phyloP scores from a whole-genome alignment of 2,888 invertebrate species.

The Lasioglossum malachurum region DNA sequence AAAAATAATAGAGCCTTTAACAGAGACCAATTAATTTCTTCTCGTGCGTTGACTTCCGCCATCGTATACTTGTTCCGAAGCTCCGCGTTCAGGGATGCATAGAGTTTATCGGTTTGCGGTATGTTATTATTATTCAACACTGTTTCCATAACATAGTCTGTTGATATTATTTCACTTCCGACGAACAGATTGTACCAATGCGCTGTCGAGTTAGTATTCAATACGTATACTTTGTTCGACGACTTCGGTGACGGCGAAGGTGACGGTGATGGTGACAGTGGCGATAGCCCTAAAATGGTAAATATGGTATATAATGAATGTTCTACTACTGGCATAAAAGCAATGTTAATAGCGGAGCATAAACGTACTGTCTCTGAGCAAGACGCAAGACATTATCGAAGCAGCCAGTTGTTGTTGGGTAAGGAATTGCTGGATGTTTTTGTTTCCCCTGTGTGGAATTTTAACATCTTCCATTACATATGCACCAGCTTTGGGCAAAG shows the following conservation, averaged over 20 bases:
- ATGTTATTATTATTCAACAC: background rate
- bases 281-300: slow-evolving; percentile 12
- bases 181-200: slow-evolving; percentile 16
- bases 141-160: slow-evolving; percentile 1
- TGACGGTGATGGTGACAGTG: too few species aligned
- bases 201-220: slow-evolving; percentile 15
- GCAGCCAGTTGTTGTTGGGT: background rate
- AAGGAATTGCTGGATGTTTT: background rate
- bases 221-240: slow-evolving; percentile 20
- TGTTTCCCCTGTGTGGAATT: background rate
- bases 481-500: slow-evolving; percentile 30
- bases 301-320: background rate
- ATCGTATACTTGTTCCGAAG: slow-evolving; percentile 12
- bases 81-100: slow-evolving; percentile 17
- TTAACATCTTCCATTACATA: slow-evolving; percentile 51
- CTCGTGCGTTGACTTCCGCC: background rate
- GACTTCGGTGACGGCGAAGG: background rate
- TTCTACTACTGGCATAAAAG: background rate
- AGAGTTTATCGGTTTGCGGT: background rate
- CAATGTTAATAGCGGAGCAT: background rate
- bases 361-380: slow-evolving; percentile 9
- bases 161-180: slow-evolving; percentile 30
- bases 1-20: slow-evolving; percentile 54
- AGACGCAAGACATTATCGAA: slow-evolving; percentile 19
- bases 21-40: slow-evolving; percentile 56